Percentiles rank a stretch among this genome's conserved stretches.
Evolutionary conservation across 2,797 vertebrate species (phyloP).

Genomic region (Poecilia velifera): DNA sequence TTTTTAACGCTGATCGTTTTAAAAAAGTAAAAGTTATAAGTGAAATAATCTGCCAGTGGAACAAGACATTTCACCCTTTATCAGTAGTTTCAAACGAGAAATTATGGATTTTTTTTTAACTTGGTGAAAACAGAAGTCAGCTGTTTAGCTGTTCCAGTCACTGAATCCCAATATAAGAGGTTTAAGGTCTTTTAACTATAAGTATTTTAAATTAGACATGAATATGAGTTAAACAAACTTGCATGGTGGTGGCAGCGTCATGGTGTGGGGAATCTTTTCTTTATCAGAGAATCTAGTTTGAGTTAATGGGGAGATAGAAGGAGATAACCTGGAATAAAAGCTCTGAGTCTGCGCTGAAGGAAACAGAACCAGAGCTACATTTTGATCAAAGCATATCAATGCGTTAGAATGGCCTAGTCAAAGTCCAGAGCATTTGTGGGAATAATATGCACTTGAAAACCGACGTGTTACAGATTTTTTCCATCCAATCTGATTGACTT

Average conservation of each 20-base stretch:
- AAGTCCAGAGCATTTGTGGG: not conserved
- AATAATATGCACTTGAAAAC: not conserved
- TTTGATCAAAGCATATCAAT: not conserved
- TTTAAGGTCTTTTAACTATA: not conserved
- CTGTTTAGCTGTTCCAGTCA: not conserved
- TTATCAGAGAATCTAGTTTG: not conserved
- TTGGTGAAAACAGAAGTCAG: not conserved
- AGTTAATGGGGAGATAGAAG: not conserved
- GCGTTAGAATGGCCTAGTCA: slow-evolving; percentile 3
- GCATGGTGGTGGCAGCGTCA: not conserved
- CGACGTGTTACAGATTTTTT: not conserved
- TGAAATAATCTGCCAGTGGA: too few relatives aligned
- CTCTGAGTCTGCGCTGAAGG: not conserved
- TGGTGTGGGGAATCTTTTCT: not conserved
- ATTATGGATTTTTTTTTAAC: not conserved
- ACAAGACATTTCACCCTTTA: not conserved
- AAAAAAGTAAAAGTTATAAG: too few relatives aligned
- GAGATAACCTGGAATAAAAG: not conserved
- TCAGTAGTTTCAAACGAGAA: not conserved
- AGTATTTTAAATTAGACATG: not conserved
- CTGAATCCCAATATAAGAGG: not conserved
- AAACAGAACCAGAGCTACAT: not conserved
- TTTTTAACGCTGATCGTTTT: too few relatives aligned
- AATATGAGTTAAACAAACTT: too few relatives aligned
- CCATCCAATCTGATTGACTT: not conserved